Evolutionary conservation across 2,888 invertebrate species (phyloP), one percentile per base, ranked within the genome.

Genomic region (Tinea trinotella): DNA sequence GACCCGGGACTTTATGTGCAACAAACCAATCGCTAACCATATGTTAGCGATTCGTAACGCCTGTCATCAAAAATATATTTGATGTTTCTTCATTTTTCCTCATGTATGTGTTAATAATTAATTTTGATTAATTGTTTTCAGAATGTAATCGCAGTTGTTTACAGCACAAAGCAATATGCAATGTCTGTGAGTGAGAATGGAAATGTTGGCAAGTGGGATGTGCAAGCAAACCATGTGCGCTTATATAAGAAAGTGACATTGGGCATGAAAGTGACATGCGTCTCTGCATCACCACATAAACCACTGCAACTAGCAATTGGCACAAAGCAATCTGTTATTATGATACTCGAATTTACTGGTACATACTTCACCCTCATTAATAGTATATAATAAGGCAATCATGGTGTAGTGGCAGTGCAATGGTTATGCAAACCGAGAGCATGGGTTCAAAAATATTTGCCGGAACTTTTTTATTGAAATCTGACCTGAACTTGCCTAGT

Each of bases 181-280:
- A 64, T 89, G 24, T 84, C 88, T 54, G 82, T 87, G 12, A 86
- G 88, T 2, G 66, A 64, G 61, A 70, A 64, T 57, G 88, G 88
- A 1, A 68, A 73, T 54, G 62, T 89, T 53, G 74, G 84, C 0
- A 76, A 87, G 58, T 90, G 90, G 89, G 80, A 87, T 59, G 60
- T 87, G 2, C 67, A 65, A n/a, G 70, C 81, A 2, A 88, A 89
- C 68, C 72, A 84, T 36, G 76, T 81, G 1, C 82, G 69, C 56
- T 60, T 64, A n/a, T 72, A 81, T 57, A 57, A 53, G 12, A 59
- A 62, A 20, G 61, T 74, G 12, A 48, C 84, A 10, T 75, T 64
- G 56, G 70, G 59, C 15, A 76, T 75, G 56, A 80, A 69, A 59
- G 74, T 82, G 2, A 64, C 65, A 1, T 78, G 79, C 55, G 64